Percentiles rank a stretch among this genome's conserved stretches.
Conservation (phyloP, 2,113 vertebrate species). For the Toxotes jaculatrix region DNA sequence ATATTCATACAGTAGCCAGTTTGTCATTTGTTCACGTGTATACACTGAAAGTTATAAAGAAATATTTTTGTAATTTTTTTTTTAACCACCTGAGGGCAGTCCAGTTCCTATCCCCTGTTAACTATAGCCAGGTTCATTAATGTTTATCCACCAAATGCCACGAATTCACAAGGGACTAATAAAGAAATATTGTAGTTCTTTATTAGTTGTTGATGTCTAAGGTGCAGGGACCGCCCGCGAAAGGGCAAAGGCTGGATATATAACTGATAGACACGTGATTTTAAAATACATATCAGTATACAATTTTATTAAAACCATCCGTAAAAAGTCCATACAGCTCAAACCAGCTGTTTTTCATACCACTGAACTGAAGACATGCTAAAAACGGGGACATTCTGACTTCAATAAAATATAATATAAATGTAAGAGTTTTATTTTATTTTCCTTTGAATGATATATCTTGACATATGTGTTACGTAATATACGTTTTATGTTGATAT, state of each 20-base stretch:
- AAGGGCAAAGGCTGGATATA: not conserved
- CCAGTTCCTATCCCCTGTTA: accelerated
- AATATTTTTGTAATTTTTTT: too few relatives aligned
- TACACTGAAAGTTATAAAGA: not conserved
- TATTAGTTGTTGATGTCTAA: not conserved
- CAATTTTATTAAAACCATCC: too few relatives aligned
- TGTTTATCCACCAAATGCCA: slow-evolving; percentile 15
- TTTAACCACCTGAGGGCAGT: slow-evolving; percentile 46
- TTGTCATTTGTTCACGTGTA: not conserved
- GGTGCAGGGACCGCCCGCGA: not conserved
- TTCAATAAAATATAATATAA: too few relatives aligned
- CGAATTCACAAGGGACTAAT: not conserved
- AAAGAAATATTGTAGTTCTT: too few relatives aligned
- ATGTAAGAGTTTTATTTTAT: not conserved
- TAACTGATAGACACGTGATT: not conserved
- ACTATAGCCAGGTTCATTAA: not conserved
- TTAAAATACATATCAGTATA: too few relatives aligned
- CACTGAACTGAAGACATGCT: too few relatives aligned
- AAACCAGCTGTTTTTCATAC: too few relatives aligned
- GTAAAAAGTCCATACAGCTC: too few relatives aligned
- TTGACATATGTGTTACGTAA: not conserved
- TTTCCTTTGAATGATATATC: not conserved
- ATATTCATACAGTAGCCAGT: not conserved
- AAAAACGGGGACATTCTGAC: too few relatives aligned
- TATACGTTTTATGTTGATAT: not conserved